These are phyloP conservation scores for Aphrophora alni DNA, from an alignment of 2,888 invertebrate genomes.

Conservation along the genomic window DNA sequence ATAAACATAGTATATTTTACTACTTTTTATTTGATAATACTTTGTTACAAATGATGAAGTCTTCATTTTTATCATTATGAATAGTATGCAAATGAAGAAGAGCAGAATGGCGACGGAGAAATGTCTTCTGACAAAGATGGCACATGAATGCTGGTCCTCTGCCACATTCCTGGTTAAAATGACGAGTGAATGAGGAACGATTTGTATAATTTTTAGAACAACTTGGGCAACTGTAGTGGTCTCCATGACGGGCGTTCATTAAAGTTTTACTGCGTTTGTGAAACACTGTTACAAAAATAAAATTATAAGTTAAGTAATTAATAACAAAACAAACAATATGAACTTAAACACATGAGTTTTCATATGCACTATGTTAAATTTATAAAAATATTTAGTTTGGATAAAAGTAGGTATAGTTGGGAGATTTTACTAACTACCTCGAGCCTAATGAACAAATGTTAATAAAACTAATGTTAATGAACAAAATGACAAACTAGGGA, in stretches of 20 bases:
- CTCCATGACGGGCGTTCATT: not conserved
- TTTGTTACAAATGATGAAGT: not conserved
- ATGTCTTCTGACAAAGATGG: slow-evolving; percentile 42
- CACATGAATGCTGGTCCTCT: slow-evolving; percentile 48
- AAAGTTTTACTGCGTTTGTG: not conserved
- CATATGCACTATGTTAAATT: too few species aligned
- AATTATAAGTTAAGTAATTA: not conserved
- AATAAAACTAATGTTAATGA: too few species aligned
- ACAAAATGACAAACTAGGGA: too few species aligned
- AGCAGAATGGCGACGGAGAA: slow-evolving; percentile 20
- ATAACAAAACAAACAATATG: too few species aligned
- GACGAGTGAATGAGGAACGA: slow-evolving; percentile 37
- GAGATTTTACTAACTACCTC: too few species aligned
- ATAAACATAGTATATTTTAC: not conserved
- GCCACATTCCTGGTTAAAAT: slow-evolving; percentile 45
- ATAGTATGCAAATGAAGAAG: not conserved
- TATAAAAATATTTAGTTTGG: too few species aligned
- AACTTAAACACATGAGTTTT: too few species aligned
- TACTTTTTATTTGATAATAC: not conserved
- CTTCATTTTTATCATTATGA: not conserved
- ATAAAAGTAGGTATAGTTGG: too few species aligned
- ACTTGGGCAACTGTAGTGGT: slow-evolving; percentile 26
- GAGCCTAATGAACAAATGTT: too few species aligned
- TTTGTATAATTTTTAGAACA: slow-evolving; percentile 26
- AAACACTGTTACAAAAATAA: not conserved